Percentiles rank a stretch among this genome's conserved stretches.
Evolutionary conservation across 2,797 vertebrate species (phyloP).

Genomic region (Myotis pilosus): DNA sequence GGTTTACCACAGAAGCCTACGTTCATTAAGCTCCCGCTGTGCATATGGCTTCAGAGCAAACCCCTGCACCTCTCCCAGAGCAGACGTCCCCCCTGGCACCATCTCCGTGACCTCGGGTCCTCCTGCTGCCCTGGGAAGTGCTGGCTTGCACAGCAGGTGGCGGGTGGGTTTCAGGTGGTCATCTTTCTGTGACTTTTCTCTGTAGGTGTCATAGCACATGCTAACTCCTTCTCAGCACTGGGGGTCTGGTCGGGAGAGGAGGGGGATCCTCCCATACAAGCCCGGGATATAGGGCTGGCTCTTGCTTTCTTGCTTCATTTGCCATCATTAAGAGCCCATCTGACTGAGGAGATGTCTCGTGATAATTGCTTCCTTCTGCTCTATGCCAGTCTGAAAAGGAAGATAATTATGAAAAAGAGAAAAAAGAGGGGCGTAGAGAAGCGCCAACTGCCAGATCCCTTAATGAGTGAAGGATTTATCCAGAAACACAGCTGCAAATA

Average conservation of each 20-base stretch:
- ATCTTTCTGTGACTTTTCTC: neutral
- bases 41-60: neutral
- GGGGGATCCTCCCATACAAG: neutral
- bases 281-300: neutral
- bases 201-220: neutral
- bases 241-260: neutral
- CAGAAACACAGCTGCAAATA: conserved; percentile 43
- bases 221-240: neutral
- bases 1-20: neutral
- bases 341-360: neutral
- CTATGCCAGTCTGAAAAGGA: conserved; percentile 25
- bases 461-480: conserved; percentile 37
- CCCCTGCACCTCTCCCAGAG: neutral
- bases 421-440: neutral
- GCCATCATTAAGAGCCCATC: neutral
- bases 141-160: neutral
- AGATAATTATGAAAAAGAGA: conserved; percentile 42
- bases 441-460: neutral
- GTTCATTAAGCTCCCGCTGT: neutral
- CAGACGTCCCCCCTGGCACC: accelerated
- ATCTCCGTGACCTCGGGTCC: neutral
- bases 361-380: neutral
- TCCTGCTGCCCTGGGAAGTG: neutral
- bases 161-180: neutral
- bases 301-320: neutral